Base-by-base conservation (phyloP, 2,113 vertebrate genomes). In the Indri indri region DNA sequence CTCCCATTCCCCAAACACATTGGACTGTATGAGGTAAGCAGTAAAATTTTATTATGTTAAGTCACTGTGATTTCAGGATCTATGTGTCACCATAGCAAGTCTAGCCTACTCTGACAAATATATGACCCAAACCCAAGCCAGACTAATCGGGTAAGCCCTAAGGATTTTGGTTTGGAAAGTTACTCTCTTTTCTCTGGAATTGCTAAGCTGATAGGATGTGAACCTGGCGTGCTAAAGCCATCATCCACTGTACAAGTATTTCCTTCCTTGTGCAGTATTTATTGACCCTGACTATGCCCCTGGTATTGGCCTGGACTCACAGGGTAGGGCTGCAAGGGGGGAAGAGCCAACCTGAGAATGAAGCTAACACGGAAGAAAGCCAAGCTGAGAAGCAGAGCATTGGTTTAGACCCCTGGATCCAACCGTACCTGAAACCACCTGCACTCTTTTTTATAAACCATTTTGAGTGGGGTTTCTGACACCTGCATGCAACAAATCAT, bases 101-200 rank as follows among this genome's bases (percentile, higher is more conserved):
- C 91, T 89, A 71, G 47, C 42, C 66, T 73, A 52, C 11, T 76
- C 59, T 90, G 96, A 97, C 79, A 91, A 92, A 95, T 54, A 59
- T 3, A 83, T 77, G 79, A 92, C n/a, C 86, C 61, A 97, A 89
- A 89, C 47, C 90, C 66, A 85, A 25, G 73, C n/a, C 79, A 79
- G 73, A 94, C 77, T 91, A 45, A 73, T 90, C 34, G 45, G 30
- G 32, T 76, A 37, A 88, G 37, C 90, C 66, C 34, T 40, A 11
- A 65, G 66, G 77, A 84, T 63, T 93, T 32, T 25, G 57, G 27
- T 45, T 70, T 93, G 82, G 90, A 73, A 93, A 77, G 54, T 63
- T 63, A n/a, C 23, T 52, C 59, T 71, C 25, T 74, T 86, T 65
- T 42, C 65, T 68, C 79, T 73, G 37, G 73, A 91, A 40, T 68